phyloP scores from a whole-genome alignment of 2,888 invertebrate species.

The Ellobium chinense region DNA sequence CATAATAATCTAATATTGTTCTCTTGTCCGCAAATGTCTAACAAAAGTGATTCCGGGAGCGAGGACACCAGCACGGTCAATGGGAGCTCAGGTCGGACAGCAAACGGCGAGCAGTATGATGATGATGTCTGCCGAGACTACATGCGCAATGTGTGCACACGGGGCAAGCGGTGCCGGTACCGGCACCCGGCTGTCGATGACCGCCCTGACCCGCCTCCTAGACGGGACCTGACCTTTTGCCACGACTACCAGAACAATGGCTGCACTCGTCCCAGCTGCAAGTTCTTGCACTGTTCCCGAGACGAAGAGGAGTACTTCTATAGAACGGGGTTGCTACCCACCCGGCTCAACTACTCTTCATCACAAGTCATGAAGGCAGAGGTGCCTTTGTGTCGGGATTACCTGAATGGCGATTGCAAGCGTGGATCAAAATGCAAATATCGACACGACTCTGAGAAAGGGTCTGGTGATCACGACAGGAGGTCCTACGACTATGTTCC shows the following conservation, averaged over 20 bases:
- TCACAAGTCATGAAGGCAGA: conserved; percentile 66
- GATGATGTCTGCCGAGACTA: conserved; percentile 83
- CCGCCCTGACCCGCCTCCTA: conserved; percentile 48
- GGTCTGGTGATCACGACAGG: conserved; percentile 24
- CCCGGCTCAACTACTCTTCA: conserved; percentile 72
- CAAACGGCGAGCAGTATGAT: conserved; percentile 52
- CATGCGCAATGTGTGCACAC: conserved; percentile 82
- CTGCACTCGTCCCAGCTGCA: conserved; percentile 87
- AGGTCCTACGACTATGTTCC: conserved; percentile 54
- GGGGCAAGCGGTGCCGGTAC: conserved; percentile 83
- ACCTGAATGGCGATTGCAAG: conserved; percentile 82
- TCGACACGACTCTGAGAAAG: conserved; percentile 76
- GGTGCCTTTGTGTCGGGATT: conserved; percentile 83
- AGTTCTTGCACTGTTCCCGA: conserved; percentile 88
- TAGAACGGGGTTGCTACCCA: conserved; percentile 86
- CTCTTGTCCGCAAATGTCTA: conserved; percentile 62
- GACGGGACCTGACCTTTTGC: conserved; percentile 80
- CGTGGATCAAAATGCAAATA: conserved; percentile 81
- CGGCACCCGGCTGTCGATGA: conserved; percentile 80
- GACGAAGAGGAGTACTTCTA: conserved; percentile 87
- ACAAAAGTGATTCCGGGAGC: conserved; percentile 71
- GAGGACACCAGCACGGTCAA: conserved; percentile 53
- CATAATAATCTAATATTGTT: conserved; percentile 6
- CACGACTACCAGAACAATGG: conserved; percentile 86
- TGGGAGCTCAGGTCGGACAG: conserved; percentile 23